These are phyloP conservation scores for Euproctis similis DNA, from an alignment of 2,888 invertebrate genomes.

Conservation along the genomic window DNA sequence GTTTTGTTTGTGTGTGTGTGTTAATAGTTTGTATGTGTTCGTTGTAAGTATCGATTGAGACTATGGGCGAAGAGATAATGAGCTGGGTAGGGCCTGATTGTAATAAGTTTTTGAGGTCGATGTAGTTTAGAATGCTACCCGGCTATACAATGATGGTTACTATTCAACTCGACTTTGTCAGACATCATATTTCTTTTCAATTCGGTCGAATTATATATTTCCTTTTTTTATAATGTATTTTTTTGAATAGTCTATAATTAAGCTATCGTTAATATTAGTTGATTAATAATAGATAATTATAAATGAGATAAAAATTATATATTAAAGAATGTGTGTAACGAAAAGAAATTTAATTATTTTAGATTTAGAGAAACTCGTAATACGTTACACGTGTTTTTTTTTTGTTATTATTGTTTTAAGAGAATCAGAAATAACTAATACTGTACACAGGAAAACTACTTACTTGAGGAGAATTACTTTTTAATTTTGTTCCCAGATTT, in stretches of 20 bases:
- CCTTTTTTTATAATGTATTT: slow-evolving; percentile 19
- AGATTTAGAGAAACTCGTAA: too few relatives aligned
- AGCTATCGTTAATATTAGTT: slow-evolving; percentile 26
- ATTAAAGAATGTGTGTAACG: too few relatives aligned
- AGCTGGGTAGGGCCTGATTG: slow-evolving; percentile 61
- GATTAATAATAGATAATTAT: slow-evolving; percentile 26
- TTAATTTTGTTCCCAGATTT: too few relatives aligned
- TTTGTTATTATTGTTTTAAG: too few relatives aligned
- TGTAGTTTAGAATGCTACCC: slow-evolving; percentile 31
- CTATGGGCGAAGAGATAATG: slow-evolving; percentile 71
- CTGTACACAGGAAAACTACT: too few relatives aligned
- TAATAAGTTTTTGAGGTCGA: slow-evolving; percentile 67
- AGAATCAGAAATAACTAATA: too few relatives aligned
- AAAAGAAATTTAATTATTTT: too few relatives aligned
- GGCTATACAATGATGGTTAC: slow-evolving; percentile 27
- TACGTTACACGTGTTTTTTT: too few relatives aligned
- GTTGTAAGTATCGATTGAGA: slow-evolving; percentile 69
- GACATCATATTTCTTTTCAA: slow-evolving; percentile 15
- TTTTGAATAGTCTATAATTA: slow-evolving; percentile 24
- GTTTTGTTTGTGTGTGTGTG: slow-evolving; percentile 57
- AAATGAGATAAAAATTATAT: slow-evolving; percentile 18
- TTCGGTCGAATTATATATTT: slow-evolving; percentile 21
- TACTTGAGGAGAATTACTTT: too few relatives aligned
- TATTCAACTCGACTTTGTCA: slow-evolving; percentile 13
- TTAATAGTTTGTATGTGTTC: slow-evolving; percentile 44